Base-by-base conservation (phyloP, 2,888 invertebrate genomes). In the Conistra vaccinii region DNA sequence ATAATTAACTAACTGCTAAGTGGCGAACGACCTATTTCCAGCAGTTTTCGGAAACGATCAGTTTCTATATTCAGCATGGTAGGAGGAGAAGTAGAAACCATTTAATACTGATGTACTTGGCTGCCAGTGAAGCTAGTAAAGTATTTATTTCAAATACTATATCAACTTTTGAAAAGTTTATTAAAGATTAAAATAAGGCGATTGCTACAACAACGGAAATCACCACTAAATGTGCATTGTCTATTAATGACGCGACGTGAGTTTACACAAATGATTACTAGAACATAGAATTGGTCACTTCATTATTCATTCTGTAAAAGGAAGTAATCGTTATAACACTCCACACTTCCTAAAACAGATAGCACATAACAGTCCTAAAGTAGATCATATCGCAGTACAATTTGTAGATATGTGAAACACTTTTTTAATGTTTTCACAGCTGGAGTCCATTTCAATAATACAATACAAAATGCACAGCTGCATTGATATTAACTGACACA, bases 1-100 rank as follows among this genome's bases (percentile, higher is more conserved):
- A 79, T 80, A 81, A 86, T 81, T 81, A 81, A 77, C 72, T 67
- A 84, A 73, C 75, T 73, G 70, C 67, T 87, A 81, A 85, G 73
- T 85, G 80, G 51, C 42, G 0, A 35, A 76, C 69, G 70, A 74
- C 84, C 83, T 73, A 85, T 39, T 85, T 78, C 29, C 62, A 76
- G 42, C 39, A 61, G 63, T 78, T 82, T 87, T 78, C 53, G 12
- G 76, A 72, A 85, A 78, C 65, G 51, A 80, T 74, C 65, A 42
- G 69, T 62, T 78, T 74, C 75, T 70, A 71, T 61, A 77, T 58
- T 60, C 53, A 65, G 62, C n/a, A 60, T 32, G 29, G 63, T 58
- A 61, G 53, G 29, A 76, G 73, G 17, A 57, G 17, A 42, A 57
- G 35, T 65, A 39, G 26, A 20, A 80, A 48, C 9, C 29, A n/a